A percentile compares a stretch with the other conserved stretches of the same genome.
Conservation (phyloP, 1,140 invertebrate species). For the Pemphigus obesinymphae region DNA sequence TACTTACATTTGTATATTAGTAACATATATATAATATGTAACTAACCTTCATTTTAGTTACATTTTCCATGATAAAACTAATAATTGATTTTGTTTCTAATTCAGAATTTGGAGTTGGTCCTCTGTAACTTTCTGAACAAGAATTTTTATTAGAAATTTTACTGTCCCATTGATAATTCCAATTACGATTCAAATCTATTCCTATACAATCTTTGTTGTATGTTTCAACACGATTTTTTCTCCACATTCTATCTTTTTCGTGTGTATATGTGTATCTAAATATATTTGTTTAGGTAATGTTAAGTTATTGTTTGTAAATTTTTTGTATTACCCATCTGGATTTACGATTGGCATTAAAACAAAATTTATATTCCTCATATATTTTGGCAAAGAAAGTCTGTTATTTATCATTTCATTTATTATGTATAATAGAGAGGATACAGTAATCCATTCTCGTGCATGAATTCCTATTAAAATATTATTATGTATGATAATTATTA, state of each 20-base stretch:
- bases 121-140: constrained; percentile 22
- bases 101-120: constrained; percentile 1
- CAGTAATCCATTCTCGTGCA: constrained; percentile 75
- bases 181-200: constrained; percentile 67
- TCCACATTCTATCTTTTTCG: constrained; percentile 61
- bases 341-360: constrained; percentile 59
- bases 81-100: constrained; percentile 1
- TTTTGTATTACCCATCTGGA: constrained; percentile 58
- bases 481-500: neutral
- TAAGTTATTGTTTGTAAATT: neutral
- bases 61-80: neutral
- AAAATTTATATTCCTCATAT: constrained; percentile 61
- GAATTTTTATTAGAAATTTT: neutral
- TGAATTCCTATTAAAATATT: constrained; percentile 55
- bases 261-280: constrained; percentile 67
- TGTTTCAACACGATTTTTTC: constrained; percentile 57
- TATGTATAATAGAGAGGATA: constrained; percentile 62
- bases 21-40: no score
- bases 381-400: constrained; percentile 60
- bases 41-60: constrained; percentile 5
- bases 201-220: constrained; percentile 50
- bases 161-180: constrained; percentile 59
- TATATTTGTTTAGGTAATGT: neutral
- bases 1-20: no score
- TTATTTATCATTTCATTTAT: constrained; percentile 71